Conservation (phyloP, 2,113 vertebrate genomes). For the Paramisgurnus dabryanus region DNA sequence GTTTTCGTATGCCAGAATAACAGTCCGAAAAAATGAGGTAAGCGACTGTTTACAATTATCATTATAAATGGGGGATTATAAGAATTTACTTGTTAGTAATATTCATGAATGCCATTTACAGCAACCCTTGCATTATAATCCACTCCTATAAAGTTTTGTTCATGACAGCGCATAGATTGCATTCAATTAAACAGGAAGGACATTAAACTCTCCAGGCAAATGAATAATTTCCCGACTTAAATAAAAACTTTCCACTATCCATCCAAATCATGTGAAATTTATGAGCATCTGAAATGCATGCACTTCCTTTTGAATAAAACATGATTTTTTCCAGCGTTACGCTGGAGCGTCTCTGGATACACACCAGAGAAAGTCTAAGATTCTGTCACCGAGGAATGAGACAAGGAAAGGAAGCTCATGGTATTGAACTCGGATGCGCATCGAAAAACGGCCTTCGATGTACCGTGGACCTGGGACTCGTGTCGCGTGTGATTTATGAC, state of each 20-base stretch:
- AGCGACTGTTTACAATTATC: background rate
- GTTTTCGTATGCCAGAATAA: background rate
- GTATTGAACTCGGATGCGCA: conserved; percentile 37
- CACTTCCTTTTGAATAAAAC: conserved; percentile 49
- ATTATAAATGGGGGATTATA: conserved; percentile 7
- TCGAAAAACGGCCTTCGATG: conserved; percentile 27
- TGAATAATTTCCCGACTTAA: conserved; percentile 21
- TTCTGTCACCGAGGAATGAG: conserved; percentile 59
- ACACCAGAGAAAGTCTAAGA: background rate
- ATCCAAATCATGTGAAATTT: conserved; percentile 33
- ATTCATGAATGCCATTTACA: background rate
- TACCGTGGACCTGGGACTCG: conserved; percentile 18
- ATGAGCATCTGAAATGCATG: conserved; percentile 43
- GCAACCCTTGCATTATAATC: background rate
- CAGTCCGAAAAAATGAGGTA: background rate
- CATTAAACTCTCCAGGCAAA: conserved; percentile 18
- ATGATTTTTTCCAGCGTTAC: conserved; percentile 23
- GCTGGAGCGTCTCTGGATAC: conserved; percentile 19
- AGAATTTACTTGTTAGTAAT: background rate
- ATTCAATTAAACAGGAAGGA: conserved; percentile 12
- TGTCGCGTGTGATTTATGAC: conserved; percentile 43
- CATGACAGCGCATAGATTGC: conserved; percentile 14
- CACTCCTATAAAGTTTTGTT: background rate
- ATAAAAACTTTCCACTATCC: conserved; percentile 21
- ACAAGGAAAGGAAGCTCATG: conserved; percentile 53